Evolutionary conservation across 2,888 invertebrate genomes (phyloP).

Genomic region (Scaptomyza reducta): DNA sequence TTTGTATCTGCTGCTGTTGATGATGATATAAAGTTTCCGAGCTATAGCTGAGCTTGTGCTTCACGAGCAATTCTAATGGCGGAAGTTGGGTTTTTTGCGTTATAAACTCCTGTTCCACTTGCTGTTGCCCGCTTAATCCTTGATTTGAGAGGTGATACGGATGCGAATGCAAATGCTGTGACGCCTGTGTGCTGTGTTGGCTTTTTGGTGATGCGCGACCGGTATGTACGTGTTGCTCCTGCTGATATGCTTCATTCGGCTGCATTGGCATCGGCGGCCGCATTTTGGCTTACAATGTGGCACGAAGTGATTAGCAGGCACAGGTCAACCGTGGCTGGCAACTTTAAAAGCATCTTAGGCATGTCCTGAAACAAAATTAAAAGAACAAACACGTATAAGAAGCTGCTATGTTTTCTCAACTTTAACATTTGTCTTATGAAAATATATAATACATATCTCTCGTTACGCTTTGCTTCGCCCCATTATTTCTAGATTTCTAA

Average conservation of each 20-base stretch:
- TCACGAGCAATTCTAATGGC: slow-evolving; percentile 75
- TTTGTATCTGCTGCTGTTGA: slow-evolving; percentile 27
- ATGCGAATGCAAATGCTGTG: slow-evolving; percentile 20
- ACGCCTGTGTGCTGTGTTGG: slow-evolving; percentile 34
- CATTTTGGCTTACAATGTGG: slow-evolving; percentile 62
- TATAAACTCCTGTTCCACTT: slow-evolving; percentile 33
- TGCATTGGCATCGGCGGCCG: slow-evolving; percentile 80
- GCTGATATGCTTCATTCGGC: slow-evolving; percentile 70
- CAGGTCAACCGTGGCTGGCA: slow-evolving; percentile 63
- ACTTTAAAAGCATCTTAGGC: slow-evolving; percentile 65
- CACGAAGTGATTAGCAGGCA: slow-evolving; percentile 21
- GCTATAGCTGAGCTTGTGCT: slow-evolving; percentile 78
- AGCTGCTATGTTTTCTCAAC: background rate
- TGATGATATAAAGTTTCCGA: slow-evolving; percentile 59
- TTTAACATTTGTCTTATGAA: background rate
- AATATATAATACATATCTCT: too few relatives aligned
- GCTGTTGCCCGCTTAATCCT: slow-evolving; percentile 24
- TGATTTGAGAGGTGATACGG: background rate
- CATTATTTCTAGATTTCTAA: too few relatives aligned
- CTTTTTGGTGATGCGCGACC: slow-evolving; percentile 48
- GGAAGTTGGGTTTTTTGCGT: slow-evolving; percentile 66
- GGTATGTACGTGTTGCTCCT: slow-evolving; percentile 36
- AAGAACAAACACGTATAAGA: background rate
- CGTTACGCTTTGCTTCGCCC: too few relatives aligned
- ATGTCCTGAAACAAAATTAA: slow-evolving; percentile 37